Evolutionary conservation across 2,113 vertebrate species (phyloP), one percentile per base, ranked within the genome.

Genomic region (Numida meleagris): DNA sequence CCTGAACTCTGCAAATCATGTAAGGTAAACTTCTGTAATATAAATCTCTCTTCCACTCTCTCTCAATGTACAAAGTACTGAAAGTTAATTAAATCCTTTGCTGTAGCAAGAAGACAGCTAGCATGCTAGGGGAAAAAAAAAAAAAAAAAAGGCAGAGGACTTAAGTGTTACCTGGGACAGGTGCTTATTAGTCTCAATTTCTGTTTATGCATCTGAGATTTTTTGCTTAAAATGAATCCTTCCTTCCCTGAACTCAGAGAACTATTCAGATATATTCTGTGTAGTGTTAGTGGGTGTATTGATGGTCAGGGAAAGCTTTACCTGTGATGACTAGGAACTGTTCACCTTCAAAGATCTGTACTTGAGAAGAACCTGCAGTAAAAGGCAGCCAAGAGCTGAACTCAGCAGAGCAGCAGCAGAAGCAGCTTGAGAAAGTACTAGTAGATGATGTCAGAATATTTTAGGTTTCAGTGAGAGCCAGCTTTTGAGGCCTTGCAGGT

Each of bases 381-480:
- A 92, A 94, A 86, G 68, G 34, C 73, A 92, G 92, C 94, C 95
- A 94, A 81, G 51, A 93, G 76, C 61, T 96, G 94, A 95, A 86
- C 59, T 96, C 86, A 95, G 80, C 79, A 88, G 59, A 94, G 81
- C 62, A 57, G 70, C 57, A 96, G 50, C 42, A 91, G 65, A 82
- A 94, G 50, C 85, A 91, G 76, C 79, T 95, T 95, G 90, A 95
- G 83, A 55, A 96, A 92, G 76, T 63, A 84, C 17, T 15, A 57
- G 53, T 10, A 71, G 61, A 95, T 96, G 92, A 95, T 90, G 81
- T 96, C 90, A 94, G 95, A 96, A 95, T 96, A 92, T 94, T 93
- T 95, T 90, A 94, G 12, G 65, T 88, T 86, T 93, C 90, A 88
- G 23, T 51, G 6, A 51, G 36, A 75, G 92, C 90, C 94, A 90